Evolutionary conservation across 1,140 invertebrate genomes (phyloP).

Genomic region (Muscidifurax raptorellus): DNA sequence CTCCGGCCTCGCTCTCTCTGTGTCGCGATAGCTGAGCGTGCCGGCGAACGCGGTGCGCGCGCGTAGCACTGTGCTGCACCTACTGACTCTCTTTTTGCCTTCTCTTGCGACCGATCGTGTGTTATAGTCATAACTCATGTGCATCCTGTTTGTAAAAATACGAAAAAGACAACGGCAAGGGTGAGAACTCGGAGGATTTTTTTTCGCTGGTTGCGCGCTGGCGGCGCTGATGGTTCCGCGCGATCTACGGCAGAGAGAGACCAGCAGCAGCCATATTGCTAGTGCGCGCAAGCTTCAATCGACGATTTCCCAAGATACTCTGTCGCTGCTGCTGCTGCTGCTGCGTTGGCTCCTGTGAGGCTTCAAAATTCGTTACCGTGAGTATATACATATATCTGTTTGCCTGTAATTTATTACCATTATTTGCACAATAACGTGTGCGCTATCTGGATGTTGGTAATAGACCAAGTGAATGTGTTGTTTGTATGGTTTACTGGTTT

Average conservation of each 20-base stretch:
- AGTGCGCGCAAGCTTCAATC: constrained; percentile 16
- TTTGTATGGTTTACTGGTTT: too few relatives aligned
- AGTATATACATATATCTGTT: constrained; percentile 13
- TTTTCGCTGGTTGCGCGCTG: not conserved
- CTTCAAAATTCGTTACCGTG: constrained; percentile 6
- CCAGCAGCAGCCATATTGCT: not conserved
- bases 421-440: not conserved
- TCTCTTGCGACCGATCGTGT: not conserved
- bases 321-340: not conserved
- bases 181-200: too few relatives aligned
- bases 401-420: not conserved
- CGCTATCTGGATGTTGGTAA: too few relatives aligned
- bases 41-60: constrained; percentile 18
- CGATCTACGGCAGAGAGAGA: not conserved
- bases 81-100: not conserved
- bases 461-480: too few relatives aligned
- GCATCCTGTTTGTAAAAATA: not conserved
- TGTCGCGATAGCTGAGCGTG: constrained; percentile 21
- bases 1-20: not conserved
- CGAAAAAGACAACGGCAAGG: not conserved
- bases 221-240: not conserved
- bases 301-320: not conserved
- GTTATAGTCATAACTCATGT: not conserved
- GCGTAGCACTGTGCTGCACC: not conserved
- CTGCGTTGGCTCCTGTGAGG: not conserved